Evolutionary conservation across 1,140 invertebrate genomes (phyloP), one percentile per base, ranked within the genome.

Genomic region (Cryptotermes secundus): DNA sequence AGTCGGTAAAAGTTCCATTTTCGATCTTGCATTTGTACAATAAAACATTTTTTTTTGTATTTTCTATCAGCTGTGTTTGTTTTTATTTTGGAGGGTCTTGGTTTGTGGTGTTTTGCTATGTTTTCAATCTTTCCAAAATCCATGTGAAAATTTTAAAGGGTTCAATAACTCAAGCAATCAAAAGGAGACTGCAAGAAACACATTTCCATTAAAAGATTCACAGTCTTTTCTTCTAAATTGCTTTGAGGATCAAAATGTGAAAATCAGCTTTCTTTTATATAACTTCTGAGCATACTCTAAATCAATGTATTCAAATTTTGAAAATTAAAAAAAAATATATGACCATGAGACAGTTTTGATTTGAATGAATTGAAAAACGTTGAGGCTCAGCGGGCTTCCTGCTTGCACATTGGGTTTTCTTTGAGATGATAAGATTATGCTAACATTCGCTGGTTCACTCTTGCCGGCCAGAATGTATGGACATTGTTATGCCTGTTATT

Each of bases 331-430:
- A 82, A 82, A 35, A 80, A 35, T 10, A 80, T n/a, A n/a, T 14
- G 14, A 36, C 80, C n/a, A 22, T 34, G 36, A 36, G 34, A n/a
- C 81, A 45, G 38, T 45, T n/a, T 84, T 72, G 10, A 82, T 80
- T 84, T 82, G 53, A 84, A 82, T 84, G 84, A 83, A 83, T 83
- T 83, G 59, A 84, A 84, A 84, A 84, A 84, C 84, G 84, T 82
- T 84, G 84, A 84, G 84, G 84, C 84, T 84, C 53, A 81, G 84
- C 84, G 81, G 84, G 84, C 53, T 38, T 65, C 12, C 49, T 81
- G 84, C 84, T 42, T 84, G 84, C 84, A 84, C 83, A 80, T 84
- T 45, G 83, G 45, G 83, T 84, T 84, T 82, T n/a, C 42, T 80
- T 81, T 45, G 59, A 72, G 83, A 84, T 84, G 83, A 36, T 49